Conservation (phyloP, 2,888 invertebrate species). For the Dromius quadrimaculatus region DNA sequence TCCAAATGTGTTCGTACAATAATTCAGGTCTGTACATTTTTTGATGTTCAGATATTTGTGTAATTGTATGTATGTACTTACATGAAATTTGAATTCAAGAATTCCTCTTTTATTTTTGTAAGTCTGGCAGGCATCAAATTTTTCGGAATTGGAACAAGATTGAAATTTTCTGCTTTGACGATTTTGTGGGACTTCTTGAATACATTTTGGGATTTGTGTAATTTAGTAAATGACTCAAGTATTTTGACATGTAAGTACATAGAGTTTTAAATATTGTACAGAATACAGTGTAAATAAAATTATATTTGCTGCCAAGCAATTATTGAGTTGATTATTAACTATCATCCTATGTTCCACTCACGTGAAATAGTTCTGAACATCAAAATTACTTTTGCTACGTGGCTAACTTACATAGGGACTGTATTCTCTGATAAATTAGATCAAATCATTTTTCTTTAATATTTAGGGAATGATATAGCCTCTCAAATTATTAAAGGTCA, state of each 20-base stretch:
- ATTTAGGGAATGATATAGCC: too few species aligned
- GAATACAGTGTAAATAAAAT: slow-evolving; percentile 46
- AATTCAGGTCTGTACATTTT: slow-evolving; percentile 31
- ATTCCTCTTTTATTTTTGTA: background rate
- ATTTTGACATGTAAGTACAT: slow-evolving; percentile 36
- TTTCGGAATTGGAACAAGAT: background rate
- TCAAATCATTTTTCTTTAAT: too few species aligned
- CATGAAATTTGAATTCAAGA: slow-evolving; percentile 10
- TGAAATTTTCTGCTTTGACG: background rate
- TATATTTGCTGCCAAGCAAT: slow-evolving; percentile 39
- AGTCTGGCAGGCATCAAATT: background rate
- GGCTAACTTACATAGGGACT: too few species aligned
- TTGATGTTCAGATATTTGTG: slow-evolving; percentile 35
- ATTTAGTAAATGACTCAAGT: slow-evolving; percentile 10
- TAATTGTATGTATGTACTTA: slow-evolving; percentile 34
- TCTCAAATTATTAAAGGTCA: too few species aligned
- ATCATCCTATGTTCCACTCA: too few species aligned
- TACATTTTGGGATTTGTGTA: background rate
- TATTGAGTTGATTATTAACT: background rate
- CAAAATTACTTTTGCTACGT: too few species aligned
- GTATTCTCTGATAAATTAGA: too few species aligned
- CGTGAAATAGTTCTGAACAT: too few species aligned
- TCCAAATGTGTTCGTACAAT: slow-evolving; percentile 45
- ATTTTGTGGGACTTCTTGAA: background rate
- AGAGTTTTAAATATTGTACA: slow-evolving; percentile 43